Evolutionary conservation across 2,797 vertebrate genomes (phyloP).

Genomic region (Halcyon badia): DNA sequence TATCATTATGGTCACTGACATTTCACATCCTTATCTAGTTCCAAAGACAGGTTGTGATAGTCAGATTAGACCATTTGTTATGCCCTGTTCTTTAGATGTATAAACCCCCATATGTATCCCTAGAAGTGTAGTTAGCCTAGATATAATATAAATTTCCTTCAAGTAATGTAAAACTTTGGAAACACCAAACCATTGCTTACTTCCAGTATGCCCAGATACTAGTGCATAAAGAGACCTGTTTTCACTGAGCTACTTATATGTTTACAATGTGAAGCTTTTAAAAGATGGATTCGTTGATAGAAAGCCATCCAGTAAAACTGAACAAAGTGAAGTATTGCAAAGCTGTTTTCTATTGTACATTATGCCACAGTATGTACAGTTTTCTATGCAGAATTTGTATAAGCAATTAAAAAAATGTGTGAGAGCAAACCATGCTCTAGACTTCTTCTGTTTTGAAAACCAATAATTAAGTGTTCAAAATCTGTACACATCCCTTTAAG

Average conservation of each 20-base stretch:
- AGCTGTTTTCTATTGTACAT: not conserved
- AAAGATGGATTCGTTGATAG: not conserved
- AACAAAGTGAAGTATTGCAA: not conserved
- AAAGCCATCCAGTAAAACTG: not conserved
- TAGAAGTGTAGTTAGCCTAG: not conserved
- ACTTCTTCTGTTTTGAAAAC: not conserved
- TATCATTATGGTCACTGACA: not conserved
- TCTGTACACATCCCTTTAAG: not conserved
- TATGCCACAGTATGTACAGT: not conserved
- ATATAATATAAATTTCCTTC: not conserved
- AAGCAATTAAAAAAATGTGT: not conserved
- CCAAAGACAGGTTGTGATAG: not conserved
- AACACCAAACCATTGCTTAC: not conserved
- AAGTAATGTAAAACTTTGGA: not conserved
- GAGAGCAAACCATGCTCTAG: not conserved
- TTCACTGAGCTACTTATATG: not conserved
- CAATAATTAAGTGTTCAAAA: not conserved
- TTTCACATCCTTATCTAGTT: not conserved
- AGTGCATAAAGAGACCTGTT: not conserved
- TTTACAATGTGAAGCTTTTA: not conserved
- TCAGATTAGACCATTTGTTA: not conserved
- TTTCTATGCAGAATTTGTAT: not conserved
- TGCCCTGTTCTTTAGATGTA: accelerated
- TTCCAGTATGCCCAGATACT: not conserved
- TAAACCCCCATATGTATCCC: not conserved